phyloP scores from a whole-genome alignment of 2,113 vertebrate genomes.

The Lepus timidus region DNA sequence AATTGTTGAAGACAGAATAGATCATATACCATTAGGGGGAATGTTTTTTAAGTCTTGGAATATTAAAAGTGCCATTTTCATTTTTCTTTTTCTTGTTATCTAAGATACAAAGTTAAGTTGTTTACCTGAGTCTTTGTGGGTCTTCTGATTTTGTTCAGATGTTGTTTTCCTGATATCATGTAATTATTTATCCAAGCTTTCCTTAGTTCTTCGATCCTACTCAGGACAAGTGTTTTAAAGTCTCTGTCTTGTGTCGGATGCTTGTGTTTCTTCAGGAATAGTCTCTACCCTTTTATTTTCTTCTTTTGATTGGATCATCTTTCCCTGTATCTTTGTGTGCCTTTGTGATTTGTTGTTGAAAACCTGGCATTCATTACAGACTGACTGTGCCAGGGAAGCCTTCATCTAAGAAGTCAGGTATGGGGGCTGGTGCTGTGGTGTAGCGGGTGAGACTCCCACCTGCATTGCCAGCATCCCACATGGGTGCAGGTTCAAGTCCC shows the following conservation, averaged over 20 bases:
- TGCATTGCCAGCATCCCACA: no score
- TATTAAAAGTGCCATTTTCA: neutral
- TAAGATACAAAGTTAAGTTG: neutral
- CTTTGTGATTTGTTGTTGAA: slow-evolving; percentile 14
- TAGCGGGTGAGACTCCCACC: no score
- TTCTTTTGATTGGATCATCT: neutral
- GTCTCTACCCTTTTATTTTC: neutral
- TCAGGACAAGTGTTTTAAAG: neutral
- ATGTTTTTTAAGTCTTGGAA: neutral
- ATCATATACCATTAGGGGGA: neutral
- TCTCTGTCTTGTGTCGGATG: neutral
- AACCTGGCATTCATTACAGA: neutral
- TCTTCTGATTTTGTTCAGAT: neutral
- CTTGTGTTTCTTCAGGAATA: neutral
- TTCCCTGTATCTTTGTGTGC: neutral
- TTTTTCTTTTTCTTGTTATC: neutral
- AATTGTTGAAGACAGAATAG: neutral
- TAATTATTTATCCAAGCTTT: neutral
- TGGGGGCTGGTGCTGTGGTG: no score
- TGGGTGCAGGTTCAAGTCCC: no score
- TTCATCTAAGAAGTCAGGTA: neutral
- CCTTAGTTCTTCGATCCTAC: neutral
- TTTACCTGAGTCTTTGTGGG: neutral
- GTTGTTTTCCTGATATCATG: neutral
- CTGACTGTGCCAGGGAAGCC: neutral